These are phyloP conservation scores for Eretmochelys imbricata DNA, from an alignment of 2,113 vertebrate genomes.

Conservation along the genomic window DNA sequence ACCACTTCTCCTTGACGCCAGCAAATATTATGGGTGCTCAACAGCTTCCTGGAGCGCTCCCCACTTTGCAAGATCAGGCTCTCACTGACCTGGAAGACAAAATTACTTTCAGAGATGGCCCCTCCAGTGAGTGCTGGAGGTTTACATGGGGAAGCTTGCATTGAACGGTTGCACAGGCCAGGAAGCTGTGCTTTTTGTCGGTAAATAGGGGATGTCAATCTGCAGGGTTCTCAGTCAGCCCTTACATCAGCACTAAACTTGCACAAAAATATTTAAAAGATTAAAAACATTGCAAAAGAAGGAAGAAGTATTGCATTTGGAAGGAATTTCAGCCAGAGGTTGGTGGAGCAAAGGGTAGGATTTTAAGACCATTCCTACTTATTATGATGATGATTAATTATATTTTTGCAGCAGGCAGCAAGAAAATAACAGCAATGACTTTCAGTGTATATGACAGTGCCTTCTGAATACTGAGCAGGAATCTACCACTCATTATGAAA, in stretches of 20 bases:
- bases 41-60: no score
- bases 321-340: not conserved
- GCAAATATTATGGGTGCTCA: not conserved
- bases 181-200: not conserved
- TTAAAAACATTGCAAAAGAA: not conserved
- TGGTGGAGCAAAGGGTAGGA: not conserved
- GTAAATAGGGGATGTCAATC: not conserved
- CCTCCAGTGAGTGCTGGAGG: not conserved
- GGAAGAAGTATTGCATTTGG: not conserved
- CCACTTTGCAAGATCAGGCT: not conserved
- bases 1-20: not conserved
- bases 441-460: not conserved
- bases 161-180: not conserved
- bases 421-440: slow-evolving; percentile 1
- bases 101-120: not conserved
- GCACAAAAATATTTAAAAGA: not conserved
- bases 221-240: not conserved
- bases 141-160: not conserved
- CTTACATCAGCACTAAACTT: fast-evolving
- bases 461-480: slow-evolving; percentile 29
- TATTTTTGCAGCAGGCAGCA: not conserved
- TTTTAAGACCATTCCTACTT: not conserved
- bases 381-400: not conserved
- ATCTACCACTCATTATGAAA: not conserved
- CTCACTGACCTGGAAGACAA: not conserved